Conservation (phyloP, 2,797 vertebrate genomes). For the Chiloscyllium punctatum region DNA sequence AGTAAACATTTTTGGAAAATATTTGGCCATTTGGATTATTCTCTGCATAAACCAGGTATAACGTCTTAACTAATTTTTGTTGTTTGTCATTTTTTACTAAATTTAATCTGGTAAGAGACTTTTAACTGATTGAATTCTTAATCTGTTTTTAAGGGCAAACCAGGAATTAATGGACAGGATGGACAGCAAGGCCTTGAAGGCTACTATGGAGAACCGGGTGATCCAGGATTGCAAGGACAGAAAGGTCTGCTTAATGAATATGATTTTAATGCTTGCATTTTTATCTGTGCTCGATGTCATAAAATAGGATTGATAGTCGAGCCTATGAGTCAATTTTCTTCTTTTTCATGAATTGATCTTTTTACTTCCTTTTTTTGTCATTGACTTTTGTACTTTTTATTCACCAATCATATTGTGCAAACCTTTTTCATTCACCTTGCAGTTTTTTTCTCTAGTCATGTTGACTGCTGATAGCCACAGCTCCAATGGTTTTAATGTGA, state of each 20-base stretch:
- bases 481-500: neutral
- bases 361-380: neutral
- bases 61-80: constrained; percentile 42
- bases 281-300: neutral
- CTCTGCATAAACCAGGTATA: constrained; percentile 45
- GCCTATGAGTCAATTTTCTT: neutral
- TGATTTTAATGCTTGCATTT: neutral
- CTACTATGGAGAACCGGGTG: constrained; percentile 66
- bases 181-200: constrained; percentile 62
- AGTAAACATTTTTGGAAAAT: too few species aligned
- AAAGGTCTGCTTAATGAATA: constrained; percentile 50
- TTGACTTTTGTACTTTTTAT: neutral
- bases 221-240: constrained; percentile 57
- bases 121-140: neutral
- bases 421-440: neutral
- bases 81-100: constrained; percentile 47
- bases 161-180: constrained; percentile 58
- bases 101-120: constrained; percentile 47
- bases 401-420: neutral
- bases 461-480: neutral
- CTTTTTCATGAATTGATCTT: neutral
- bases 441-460: neutral
- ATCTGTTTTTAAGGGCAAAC: constrained; percentile 54
- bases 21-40: constrained; percentile 13
- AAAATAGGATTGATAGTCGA: too few species aligned